Base-by-base conservation (phyloP, 2,888 invertebrate species). In the Cryptocephalus primarius region DNA sequence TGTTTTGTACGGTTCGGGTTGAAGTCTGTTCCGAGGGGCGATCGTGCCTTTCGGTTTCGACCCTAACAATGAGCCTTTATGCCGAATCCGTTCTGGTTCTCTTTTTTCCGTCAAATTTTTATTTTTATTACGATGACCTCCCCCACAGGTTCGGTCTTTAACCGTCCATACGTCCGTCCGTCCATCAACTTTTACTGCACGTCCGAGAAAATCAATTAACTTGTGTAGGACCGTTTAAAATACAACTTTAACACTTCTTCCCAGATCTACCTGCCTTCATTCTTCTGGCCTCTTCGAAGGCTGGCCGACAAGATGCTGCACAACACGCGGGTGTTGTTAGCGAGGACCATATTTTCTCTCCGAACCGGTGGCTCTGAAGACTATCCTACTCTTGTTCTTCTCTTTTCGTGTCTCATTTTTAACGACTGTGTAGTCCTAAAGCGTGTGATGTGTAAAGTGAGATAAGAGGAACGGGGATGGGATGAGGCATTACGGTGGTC, bases 121-220 rank as follows among this genome's bases (percentile, higher is more conserved):
- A 22, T 6, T 22, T 22, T 22, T 22, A 22, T 22, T 22, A 6
- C 22, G 22, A 22, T 22, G 22, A 22, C 22, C 22, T 22, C 22
- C 22, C 22, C 22, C 22, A 6, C 22, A 6, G 22, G 22, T 6
- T 22, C 22, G 3, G 6, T 22, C 22, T 6, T 2, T 22, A n/a
- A n/a, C 47, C 48, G 48, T 51, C 47, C 47, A 51, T 51, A n/a
- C 22, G 6, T 22, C 22, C 22, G 22, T 22, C 47, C 48, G 48
- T 51, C 47, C 47, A 51, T 51, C 49, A 47, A 41, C 9, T 43
- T 46, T 44, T 49, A 48, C 47, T 47, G 47, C 52, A 49, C 38
- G 38, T 48, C 44, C 45, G 40, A 51, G 51, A 53, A 56, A 53
- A 54, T 56, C 54, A 53, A 56, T 56, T 56, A 56, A 50, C 49